Percentiles rank a stretch among this genome's conserved stretches.
phyloP scores from a whole-genome alignment of 2,888 invertebrate species.

The Patella pellucida region DNA sequence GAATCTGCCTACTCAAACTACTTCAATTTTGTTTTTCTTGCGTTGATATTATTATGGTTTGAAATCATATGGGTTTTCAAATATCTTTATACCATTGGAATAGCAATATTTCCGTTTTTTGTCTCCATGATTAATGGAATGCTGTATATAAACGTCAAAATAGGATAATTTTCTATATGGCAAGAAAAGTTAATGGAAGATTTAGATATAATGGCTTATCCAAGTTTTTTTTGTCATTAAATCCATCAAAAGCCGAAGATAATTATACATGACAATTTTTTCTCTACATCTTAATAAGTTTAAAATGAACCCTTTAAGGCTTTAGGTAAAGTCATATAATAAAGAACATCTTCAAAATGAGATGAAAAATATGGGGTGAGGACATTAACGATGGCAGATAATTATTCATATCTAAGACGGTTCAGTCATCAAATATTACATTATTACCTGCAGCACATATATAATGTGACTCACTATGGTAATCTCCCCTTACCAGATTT shows the following conservation, averaged over 20 bases:
- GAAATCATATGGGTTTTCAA: conserved; percentile 6
- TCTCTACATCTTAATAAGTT: not conserved
- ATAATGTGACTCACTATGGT: too few relatives aligned
- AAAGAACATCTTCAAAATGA: conserved; percentile 1
- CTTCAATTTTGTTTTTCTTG: conserved; percentile 2
- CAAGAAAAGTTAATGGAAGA: conserved; percentile 10
- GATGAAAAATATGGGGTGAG: not conserved
- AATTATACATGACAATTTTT: conserved; percentile 11
- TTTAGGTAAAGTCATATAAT: not conserved
- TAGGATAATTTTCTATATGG: conserved; percentile 8
- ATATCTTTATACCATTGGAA: conserved; percentile 2
- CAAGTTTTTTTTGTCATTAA: conserved; percentile 8
- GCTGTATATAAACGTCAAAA: conserved; percentile 6
- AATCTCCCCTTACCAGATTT: too few relatives aligned
- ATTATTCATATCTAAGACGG: too few relatives aligned
- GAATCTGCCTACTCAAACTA: conserved; percentile 11
- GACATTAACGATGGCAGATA: not conserved
- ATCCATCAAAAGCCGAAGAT: conserved; percentile 1
- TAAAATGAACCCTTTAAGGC: conserved; percentile 4
- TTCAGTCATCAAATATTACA: too few relatives aligned
- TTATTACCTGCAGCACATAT: too few relatives aligned
- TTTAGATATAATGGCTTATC: conserved; percentile 6
- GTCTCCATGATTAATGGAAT: conserved; percentile 7
- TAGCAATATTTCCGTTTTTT: conserved; percentile 10
- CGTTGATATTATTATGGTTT: conserved; percentile 5